A percentile compares a stretch with the other conserved stretches of the same genome.
phyloP scores from a whole-genome alignment of 1,140 invertebrate genomes.

The Argopecten irradians region DNA sequence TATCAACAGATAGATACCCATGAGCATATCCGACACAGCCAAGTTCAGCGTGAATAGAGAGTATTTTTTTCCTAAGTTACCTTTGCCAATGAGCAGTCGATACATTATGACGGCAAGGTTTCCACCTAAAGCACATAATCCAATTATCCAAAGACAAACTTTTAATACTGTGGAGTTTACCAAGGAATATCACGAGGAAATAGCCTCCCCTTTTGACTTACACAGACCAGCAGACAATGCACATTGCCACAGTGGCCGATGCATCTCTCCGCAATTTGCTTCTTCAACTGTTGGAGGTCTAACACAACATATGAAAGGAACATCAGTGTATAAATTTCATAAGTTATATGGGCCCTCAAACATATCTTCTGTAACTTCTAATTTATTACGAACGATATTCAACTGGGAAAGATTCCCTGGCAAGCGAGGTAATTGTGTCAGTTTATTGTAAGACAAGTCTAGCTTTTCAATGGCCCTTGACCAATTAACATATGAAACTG shows the following conservation, averaged over 20 bases:
- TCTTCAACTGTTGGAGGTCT: slow-evolving; percentile 19
- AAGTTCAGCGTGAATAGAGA: slow-evolving; percentile 59
- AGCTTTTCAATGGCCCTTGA: not conserved
- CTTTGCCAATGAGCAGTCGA: slow-evolving; percentile 36
- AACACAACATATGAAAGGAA: slow-evolving; percentile 56
- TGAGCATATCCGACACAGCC: slow-evolving; percentile 66
- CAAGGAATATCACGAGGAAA: slow-evolving; percentile 59
- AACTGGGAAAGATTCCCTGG: not conserved
- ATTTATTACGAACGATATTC: not conserved
- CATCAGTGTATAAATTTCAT: slow-evolving; percentile 37
- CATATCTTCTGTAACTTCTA: slow-evolving; percentile 26
- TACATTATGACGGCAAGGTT: slow-evolving; percentile 56
- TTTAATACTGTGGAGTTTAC: slow-evolving; percentile 39
- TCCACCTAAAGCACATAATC: slow-evolving; percentile 50
- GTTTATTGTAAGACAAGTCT: not conserved
- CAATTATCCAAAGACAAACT: slow-evolving; percentile 55
- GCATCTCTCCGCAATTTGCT: slow-evolving; percentile 48
- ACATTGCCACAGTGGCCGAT: not conserved
- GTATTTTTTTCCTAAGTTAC: not conserved
- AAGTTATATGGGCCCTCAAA: slow-evolving; percentile 31
- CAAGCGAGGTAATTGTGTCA: not conserved
- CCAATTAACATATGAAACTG: not conserved
- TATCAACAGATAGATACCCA: slow-evolving; percentile 69
- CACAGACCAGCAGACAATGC: not conserved
- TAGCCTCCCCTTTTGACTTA: slow-evolving; percentile 35